Evolutionary conservation across 2,113 vertebrate genomes (phyloP), one percentile per base, ranked within the genome.

Genomic region (Gymnorhina tibicen): DNA sequence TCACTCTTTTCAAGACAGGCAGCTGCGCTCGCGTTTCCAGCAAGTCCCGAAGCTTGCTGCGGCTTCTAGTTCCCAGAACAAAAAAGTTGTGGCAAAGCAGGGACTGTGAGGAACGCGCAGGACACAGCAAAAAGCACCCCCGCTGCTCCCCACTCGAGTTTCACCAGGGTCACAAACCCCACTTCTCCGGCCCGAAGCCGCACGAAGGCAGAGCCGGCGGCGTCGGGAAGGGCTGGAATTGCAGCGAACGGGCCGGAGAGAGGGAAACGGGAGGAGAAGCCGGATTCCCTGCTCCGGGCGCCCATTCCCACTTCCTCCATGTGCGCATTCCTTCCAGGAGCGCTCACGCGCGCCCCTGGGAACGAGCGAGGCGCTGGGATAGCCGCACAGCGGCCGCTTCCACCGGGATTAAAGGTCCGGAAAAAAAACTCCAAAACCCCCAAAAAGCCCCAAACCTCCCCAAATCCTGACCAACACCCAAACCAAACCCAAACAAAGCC

Each of bases 21-120:
- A 37, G 22, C 26, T 15, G 21, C 20, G 1, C 13, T 23, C 16
- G 15, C 5, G 11, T 2, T 50, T 37, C 5, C 19, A 76, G 32
- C 22, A 10, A n/a, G 4, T 7, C 35, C 44, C 20, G 24, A 35
- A 32, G 32, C 23, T 32, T 8, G 14, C 63, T 8, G 52, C 1
- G 7, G 22, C 22, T 52, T 37, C 35, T 37, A 35, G 42, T 19
- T 49, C 32, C 26, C 35, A 7, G 10, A 28, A n/a, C n/a, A 19
- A n/a, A 9, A 12, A 16, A 26, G 6, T 5, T 3, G 32, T 11
- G 55, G 21, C 18, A 33, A 69, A 64, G 14, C 35, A 7, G 3
- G 4, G 6, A 42, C 23, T 9, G 3, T 0, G 9, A 62, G 35
- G 11, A 39, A 15, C 37, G 1, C 0, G 3, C 21, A 4, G 16